Conservation (phyloP, 2,888 invertebrate species). For the Hofmannophila pseudospretella region DNA sequence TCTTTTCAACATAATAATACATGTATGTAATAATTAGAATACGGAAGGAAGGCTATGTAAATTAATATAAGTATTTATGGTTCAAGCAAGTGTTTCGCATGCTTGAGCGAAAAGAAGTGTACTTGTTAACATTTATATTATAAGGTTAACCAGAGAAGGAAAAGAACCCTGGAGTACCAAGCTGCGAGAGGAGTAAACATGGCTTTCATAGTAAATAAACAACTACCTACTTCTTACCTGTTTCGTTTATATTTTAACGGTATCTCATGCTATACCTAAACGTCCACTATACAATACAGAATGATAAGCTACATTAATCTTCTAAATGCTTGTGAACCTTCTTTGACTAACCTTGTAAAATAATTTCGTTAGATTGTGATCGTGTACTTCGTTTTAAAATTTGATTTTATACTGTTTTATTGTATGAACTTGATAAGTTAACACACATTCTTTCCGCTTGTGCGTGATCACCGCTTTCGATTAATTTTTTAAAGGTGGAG, state of each 20-base stretch:
- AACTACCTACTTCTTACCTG: too few species aligned
- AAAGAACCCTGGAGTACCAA: not conserved
- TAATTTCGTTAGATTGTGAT: conserved; percentile 50
- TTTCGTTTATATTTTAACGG: too few species aligned
- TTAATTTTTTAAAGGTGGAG: conserved; percentile 23
- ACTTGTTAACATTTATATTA: conserved; percentile 26
- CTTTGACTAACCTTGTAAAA: conserved; percentile 10
- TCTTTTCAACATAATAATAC: too few species aligned
- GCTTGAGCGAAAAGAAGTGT: conserved; percentile 75
- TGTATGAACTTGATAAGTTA: conserved; percentile 57
- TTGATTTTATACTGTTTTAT: conserved; percentile 58
- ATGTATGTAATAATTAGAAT: too few species aligned
- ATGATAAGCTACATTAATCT: too few species aligned
- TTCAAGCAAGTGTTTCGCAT: conserved; percentile 63
- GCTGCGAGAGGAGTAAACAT: not conserved
- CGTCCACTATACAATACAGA: too few species aligned
- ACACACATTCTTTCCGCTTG: conserved; percentile 76
- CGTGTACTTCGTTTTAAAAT: conserved; percentile 28
- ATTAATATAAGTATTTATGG: too few species aligned
- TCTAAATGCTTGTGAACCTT: too few species aligned
- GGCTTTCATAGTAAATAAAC: too few species aligned
- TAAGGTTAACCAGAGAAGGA: conserved; percentile 16
- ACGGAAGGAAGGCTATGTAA: too few species aligned
- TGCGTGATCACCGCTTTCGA: conserved; percentile 74
- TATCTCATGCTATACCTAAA: too few species aligned